Evolutionary conservation across 1,140 invertebrate genomes (phyloP).

Genomic region (Steinernema khuongi): DNA sequence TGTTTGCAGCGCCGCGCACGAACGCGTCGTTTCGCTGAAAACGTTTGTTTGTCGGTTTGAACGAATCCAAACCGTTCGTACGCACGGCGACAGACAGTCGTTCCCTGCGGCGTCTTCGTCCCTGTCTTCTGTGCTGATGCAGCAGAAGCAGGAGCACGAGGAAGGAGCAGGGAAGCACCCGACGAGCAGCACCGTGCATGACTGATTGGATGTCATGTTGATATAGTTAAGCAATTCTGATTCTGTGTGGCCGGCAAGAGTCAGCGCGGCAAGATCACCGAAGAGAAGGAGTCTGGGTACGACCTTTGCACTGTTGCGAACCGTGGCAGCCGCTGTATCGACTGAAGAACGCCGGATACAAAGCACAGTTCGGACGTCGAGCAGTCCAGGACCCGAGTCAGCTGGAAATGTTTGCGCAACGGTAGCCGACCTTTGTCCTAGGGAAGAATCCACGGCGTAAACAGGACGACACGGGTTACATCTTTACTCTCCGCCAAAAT

Average conservation of each 20-base stretch:
- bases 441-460: no score
- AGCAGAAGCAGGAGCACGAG: no score
- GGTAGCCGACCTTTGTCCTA: not conserved
- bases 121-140: not conserved
- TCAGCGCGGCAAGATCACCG: no score
- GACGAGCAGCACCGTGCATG: not conserved
- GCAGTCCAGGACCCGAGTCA: not conserved
- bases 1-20: slow-evolving; percentile 6
- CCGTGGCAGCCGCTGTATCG: no score
- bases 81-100: not conserved
- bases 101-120: not conserved
- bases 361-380: no score
- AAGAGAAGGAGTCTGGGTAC: not conserved
- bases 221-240: no score
- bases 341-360: not conserved
- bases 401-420: not conserved
- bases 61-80: slow-evolving; percentile 1
- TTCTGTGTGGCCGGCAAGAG: no score
- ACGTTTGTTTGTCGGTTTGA: slow-evolving; percentile 12
- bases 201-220: not conserved
- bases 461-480: no score
- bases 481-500: no score
- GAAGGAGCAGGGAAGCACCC: not conserved
- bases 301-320: not conserved
- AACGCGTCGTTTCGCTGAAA: slow-evolving; percentile 8